phyloP scores from a whole-genome alignment of 2,113 vertebrate genomes.

The Gopherus flavomarginatus region DNA sequence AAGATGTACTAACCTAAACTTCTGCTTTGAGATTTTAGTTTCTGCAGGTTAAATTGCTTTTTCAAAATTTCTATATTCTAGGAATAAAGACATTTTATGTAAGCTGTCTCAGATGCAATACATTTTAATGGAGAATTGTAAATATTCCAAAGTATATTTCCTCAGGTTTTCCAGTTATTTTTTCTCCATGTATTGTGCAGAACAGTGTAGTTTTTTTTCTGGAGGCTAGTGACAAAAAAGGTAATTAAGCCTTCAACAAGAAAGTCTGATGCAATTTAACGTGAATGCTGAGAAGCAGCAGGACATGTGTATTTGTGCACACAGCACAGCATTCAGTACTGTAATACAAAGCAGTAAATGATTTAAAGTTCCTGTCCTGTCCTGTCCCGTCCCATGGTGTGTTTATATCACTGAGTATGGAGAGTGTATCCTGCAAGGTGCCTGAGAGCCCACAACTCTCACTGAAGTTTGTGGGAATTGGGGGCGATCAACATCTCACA shows the following conservation, averaged over 20 bases:
- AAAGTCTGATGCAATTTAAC: not conserved
- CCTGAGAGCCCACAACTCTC: slow-evolving; percentile 2
- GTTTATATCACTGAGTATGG: not conserved
- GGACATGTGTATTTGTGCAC: not conserved
- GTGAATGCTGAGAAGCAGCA: not conserved
- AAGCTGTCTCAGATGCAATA: not conserved
- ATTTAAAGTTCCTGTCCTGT: not conserved
- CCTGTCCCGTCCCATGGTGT: not conserved
- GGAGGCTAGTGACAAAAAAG: not conserved
- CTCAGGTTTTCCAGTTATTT: not conserved
- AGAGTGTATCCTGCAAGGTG: not conserved
- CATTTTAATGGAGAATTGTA: not conserved
- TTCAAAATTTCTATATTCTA: not conserved
- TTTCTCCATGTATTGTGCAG: not conserved
- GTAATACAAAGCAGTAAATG: slow-evolving; percentile 13
- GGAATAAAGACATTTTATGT: not conserved
- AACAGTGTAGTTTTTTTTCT: not conserved
- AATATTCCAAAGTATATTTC: not conserved
- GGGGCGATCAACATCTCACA: not conserved
- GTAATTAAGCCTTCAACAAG: not conserved
- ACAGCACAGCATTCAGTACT: slow-evolving; percentile 5
- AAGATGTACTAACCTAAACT: not conserved
- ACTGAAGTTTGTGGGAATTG: not conserved
- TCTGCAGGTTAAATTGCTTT: not conserved
- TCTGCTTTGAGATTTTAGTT: not conserved